Base-by-base conservation (phyloP, 2,888 invertebrate species). In the Drosophila merina region DNA sequence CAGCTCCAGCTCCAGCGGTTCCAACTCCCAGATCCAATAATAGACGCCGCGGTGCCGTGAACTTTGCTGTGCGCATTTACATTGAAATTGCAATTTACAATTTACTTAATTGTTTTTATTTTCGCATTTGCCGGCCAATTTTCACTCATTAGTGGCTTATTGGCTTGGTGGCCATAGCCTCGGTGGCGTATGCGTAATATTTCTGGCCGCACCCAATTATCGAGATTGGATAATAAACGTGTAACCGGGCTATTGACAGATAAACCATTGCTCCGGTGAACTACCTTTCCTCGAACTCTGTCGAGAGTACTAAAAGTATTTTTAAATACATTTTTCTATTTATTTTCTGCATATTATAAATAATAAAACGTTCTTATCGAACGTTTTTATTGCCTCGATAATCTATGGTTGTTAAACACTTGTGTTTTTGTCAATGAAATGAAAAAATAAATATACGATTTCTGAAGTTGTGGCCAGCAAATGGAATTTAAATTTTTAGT, bases 41-140 rank as follows among this genome's bases (percentile, higher is more conserved):
- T 9, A 38, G 54, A 57, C 57, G 57, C 45, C 30, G 55, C 47
- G 62, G 72, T 72, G 74, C 66, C 82, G 73, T 81, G 85, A 85
- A 81, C 82, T 76, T 72, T 76, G 75, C 72, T 64, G 86, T 59
- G 78, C 81, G 64, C 85, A 73, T 73, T 86, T 86, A 82, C 36
- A 58, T 82, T 83, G 72, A 85, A 83, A 81, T 84, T 76, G 69
- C 85, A 81, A 77, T 84, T 80, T 69, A 83, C 80, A 86, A 80
- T 86, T 81, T 72, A 67, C 76, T 76, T 87, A 85, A 87, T 83
- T 83, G 68, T 82, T 82, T 84, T 68, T 57, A 56, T 55, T 62
- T 38, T 44, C 44, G 44, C 44, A 25, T 10, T 44, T 8, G 72
- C 70, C 57, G 66, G 80, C 57, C 57, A 75, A 81, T 83, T 86